Evolutionary conservation across 2,888 invertebrate species (phyloP).

Genomic region (Ctenicera cuprea): DNA sequence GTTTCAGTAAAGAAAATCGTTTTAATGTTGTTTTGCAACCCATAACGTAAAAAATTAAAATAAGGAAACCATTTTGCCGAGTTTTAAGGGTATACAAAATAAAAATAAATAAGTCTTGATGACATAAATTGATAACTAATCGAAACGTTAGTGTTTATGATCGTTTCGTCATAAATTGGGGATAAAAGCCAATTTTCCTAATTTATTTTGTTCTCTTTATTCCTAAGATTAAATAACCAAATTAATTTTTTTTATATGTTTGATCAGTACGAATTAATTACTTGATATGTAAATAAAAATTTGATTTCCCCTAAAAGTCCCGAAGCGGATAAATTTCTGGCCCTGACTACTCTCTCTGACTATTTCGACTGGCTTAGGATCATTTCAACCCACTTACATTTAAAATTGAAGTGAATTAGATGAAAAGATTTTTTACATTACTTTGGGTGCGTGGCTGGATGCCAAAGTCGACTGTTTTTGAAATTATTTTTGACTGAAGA

Average conservation of each 20-base stretch:
- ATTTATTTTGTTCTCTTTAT: too few species aligned
- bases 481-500: slow-evolving; percentile 25
- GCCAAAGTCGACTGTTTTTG: slow-evolving; percentile 17
- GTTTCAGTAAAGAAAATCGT: background rate
- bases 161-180: too few species aligned
- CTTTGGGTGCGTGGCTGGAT: background rate
- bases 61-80: background rate
- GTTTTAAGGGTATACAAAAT: background rate
- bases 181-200: too few species aligned
- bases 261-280: too few species aligned
- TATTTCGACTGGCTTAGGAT: slow-evolving; percentile 1
- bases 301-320: too few species aligned
- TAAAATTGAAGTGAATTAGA: background rate
- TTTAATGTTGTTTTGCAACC: background rate
- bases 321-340: background rate
- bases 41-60: background rate
- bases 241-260: too few species aligned
- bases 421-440: slow-evolving; percentile 14
- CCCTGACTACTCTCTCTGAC: background rate
- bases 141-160: too few species aligned
- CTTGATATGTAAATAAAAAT: too few species aligned
- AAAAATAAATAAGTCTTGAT: background rate
- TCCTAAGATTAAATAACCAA: too few species aligned
- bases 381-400: slow-evolving; percentile 19
- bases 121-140: too few species aligned